Percentiles rank a stretch among this genome's conserved stretches.
Conservation (phyloP, 2,888 invertebrate genomes). For the Ophion ellenae region DNA sequence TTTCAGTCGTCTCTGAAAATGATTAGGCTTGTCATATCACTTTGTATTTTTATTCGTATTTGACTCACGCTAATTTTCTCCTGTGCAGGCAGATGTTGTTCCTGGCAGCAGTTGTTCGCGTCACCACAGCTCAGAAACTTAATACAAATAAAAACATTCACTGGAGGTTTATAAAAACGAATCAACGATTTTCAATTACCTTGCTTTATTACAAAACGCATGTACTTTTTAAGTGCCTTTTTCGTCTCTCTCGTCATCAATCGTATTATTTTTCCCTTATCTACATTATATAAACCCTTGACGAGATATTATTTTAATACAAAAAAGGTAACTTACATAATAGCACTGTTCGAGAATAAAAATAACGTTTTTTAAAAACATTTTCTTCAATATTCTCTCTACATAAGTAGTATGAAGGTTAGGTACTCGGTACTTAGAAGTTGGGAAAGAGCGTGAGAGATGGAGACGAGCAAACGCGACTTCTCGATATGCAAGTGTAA, state of each 20-base stretch:
- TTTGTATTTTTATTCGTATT: too few species aligned
- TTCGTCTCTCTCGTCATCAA: conserved; percentile 31
- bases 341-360: conserved; percentile 64
- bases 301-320: conserved; percentile 51
- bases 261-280: conserved; percentile 53
- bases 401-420: conserved; percentile 54
- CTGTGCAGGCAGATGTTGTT: too few species aligned
- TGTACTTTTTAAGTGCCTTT: conserved; percentile 17
- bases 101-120: too few species aligned
- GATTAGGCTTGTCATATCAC: too few species aligned
- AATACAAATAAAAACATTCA: too few species aligned
- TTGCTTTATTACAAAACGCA: conserved; percentile 62
- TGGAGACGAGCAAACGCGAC: conserved; percentile 57
- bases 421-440: conserved; percentile 63
- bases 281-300: conserved; percentile 51
- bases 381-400: conserved; percentile 35
- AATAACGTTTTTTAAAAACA: conserved; percentile 16
- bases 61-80: too few species aligned
- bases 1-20: too few species aligned
- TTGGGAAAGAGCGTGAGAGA: conserved; percentile 56
- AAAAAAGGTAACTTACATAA: conserved; percentile 66
- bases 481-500: conserved; percentile 32
- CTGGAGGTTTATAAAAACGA: conserved; percentile 44
- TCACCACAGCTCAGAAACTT: too few species aligned
- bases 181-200: conserved; percentile 76